A percentile compares a stretch with the other conserved stretches of the same genome.
Conservation (phyloP, 2,113 vertebrate genomes). For the Nematolebias whitei region DNA sequence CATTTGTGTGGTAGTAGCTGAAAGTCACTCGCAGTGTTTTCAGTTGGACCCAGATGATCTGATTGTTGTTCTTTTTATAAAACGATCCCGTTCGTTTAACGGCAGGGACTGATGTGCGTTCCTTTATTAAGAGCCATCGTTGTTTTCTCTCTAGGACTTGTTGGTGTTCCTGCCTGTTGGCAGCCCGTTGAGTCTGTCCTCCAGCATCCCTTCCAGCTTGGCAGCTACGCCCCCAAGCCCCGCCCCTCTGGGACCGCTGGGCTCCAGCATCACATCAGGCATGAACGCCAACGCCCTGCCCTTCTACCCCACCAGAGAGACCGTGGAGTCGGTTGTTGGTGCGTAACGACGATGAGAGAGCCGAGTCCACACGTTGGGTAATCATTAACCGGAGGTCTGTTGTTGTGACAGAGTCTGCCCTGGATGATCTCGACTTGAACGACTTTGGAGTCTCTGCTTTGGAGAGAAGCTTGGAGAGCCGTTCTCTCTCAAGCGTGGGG, state of each 20-base stretch:
- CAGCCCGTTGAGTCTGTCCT: conserved; percentile 94
- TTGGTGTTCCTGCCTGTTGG: conserved; percentile 93
- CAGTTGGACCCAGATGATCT: too few species aligned
- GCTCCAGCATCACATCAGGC: conserved; percentile 80
- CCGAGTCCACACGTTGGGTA: neutral
- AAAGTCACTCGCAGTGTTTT: too few species aligned
- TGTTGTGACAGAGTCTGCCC: conserved; percentile 86
- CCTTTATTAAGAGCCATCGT: too few species aligned
- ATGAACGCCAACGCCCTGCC: conserved; percentile 99
- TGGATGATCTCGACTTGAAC: conserved; percentile 95
- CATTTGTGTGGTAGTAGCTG: too few species aligned
- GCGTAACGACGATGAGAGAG: conserved; percentile 37
- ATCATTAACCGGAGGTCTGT: neutral
- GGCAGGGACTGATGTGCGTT: too few species aligned
- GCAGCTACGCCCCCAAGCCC: conserved; percentile 96
- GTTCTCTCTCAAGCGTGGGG: conserved; percentile 86
- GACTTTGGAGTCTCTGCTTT: conserved; percentile 94
- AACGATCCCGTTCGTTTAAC: too few species aligned
- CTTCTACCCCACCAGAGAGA: conserved; percentile 98
- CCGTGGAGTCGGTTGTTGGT: conserved; percentile 98
- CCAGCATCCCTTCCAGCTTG: conserved; percentile 95
- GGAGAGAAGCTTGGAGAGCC: conserved; percentile 93
- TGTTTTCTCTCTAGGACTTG: conserved; percentile 82
- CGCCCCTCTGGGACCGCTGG: conserved; percentile 84
- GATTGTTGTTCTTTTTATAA: too few species aligned